phyloP scores from a whole-genome alignment of 2,888 invertebrate genomes.

The Caenorhabditis uteleia region DNA sequence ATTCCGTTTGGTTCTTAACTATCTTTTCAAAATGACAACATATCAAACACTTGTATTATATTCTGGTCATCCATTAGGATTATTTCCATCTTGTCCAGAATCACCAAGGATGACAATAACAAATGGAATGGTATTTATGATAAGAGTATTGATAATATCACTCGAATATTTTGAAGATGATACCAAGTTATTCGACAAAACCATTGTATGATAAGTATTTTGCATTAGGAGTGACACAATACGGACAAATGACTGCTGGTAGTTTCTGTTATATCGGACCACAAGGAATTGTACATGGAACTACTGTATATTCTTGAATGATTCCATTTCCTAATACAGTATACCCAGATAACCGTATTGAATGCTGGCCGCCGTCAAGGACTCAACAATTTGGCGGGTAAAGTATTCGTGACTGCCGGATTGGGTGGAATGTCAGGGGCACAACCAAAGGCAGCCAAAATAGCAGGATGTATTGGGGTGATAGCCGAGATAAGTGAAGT shows the following conservation, averaged over 20 bases:
- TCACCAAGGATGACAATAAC: slow-evolving; percentile 75
- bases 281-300: slow-evolving; percentile 78
- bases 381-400: slow-evolving; percentile 72
- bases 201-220: slow-evolving; percentile 75
- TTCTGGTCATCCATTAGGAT: slow-evolving; percentile 76
- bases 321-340: too few relatives aligned
- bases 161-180: slow-evolving; percentile 70
- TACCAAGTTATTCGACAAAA: slow-evolving; percentile 75
- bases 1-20: slow-evolving; percentile 75
- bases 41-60: slow-evolving; percentile 76
- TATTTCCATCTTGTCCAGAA: slow-evolving; percentile 73
- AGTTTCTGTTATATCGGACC: slow-evolving; percentile 77
- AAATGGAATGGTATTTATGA: slow-evolving; percentile 75
- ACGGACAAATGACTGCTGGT: slow-evolving; percentile 78
- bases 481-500: slow-evolving; percentile 75
- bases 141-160: background rate
- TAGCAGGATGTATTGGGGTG: slow-evolving; percentile 76
- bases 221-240: slow-evolving; percentile 76
- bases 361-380: slow-evolving; percentile 75
- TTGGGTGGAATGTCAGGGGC: slow-evolving; percentile 74
- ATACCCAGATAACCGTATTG: slow-evolving; percentile 75
- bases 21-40: slow-evolving; percentile 74
- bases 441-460: slow-evolving; percentile 76
- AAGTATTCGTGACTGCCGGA: slow-evolving; percentile 74
- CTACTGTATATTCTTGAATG: slow-evolving; percentile 73